A percentile compares a stretch with the other conserved stretches of the same genome.
Evolutionary conservation across 2,797 vertebrate genomes (phyloP).

Genomic region (Podarcis siculus): DNA sequence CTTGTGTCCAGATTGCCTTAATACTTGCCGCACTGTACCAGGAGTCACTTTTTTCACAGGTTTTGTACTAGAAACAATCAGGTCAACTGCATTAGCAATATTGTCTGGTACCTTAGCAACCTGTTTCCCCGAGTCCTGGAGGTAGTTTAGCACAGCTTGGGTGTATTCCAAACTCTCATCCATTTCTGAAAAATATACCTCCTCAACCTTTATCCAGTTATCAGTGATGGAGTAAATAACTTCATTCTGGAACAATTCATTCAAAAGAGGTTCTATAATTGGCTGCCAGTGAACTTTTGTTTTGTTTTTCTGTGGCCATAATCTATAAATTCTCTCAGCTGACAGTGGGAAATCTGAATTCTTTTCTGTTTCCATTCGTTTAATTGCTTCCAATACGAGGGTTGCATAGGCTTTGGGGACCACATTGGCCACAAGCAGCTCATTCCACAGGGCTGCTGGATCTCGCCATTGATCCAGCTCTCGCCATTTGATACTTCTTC

Average conservation of each 20-base stretch:
- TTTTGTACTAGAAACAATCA: constrained; percentile 66
- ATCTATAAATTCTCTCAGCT: constrained; percentile 83
- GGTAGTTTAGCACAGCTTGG: constrained; percentile 90
- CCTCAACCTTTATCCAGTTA: constrained; percentile 88
- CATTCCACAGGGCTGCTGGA: constrained; percentile 96
- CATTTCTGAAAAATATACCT: constrained; percentile 90
- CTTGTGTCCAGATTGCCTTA: constrained; percentile 86
- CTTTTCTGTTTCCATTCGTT: constrained; percentile 85
- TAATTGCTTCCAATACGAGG: constrained; percentile 89
- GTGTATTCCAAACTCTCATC: constrained; percentile 82
- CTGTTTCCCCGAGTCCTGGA: constrained; percentile 93
- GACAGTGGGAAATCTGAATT: constrained; percentile 88
- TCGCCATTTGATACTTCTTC: constrained; percentile 97
- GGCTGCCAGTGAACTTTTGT: constrained; percentile 90
- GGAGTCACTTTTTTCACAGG: constrained; percentile 89
- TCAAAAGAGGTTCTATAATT: constrained; percentile 89
- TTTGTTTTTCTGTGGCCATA: constrained; percentile 89
- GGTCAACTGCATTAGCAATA: constrained; percentile 82
- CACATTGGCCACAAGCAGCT: constrained; percentile 89
- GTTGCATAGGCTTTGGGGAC: constrained; percentile 92
- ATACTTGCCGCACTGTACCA: constrained; percentile 86
- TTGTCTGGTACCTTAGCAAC: constrained; percentile 88
- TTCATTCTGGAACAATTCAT: constrained; percentile 86
- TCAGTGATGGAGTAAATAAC: constrained; percentile 88
- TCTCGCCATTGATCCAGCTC: constrained; percentile 98